phyloP scores from a whole-genome alignment of 2,113 vertebrate species.

The Gulo gulo region DNA sequence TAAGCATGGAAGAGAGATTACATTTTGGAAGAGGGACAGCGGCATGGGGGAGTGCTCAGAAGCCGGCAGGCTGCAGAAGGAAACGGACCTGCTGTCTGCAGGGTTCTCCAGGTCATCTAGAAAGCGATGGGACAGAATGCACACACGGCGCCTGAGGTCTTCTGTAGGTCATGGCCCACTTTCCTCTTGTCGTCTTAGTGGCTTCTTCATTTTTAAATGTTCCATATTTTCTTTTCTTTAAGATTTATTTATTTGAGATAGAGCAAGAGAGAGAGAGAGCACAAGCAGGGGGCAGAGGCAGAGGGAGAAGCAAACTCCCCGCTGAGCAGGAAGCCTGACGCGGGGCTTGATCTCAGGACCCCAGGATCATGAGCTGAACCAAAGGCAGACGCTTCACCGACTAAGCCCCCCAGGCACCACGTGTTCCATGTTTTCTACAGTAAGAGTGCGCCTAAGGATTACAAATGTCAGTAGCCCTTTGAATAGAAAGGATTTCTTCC shows the following conservation, averaged over 20 bases:
- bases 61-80: accelerated
- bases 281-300: too few species aligned
- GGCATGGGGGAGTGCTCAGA: too few species aligned
- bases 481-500: background rate
- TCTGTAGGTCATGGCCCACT: background rate
- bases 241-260: background rate
- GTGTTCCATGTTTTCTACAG: background rate
- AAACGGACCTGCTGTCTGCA: background rate
- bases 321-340: too few species aligned
- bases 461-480: too few species aligned
- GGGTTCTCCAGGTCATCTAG: background rate
- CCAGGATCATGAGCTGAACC: too few species aligned
- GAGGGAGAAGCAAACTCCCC: too few species aligned
- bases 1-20: accelerated
- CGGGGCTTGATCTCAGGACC: too few species aligned
- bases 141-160: background rate
- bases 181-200: background rate
- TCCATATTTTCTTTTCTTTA: background rate
- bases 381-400: too few species aligned
- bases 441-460: too few species aligned
- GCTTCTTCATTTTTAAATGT: background rate
- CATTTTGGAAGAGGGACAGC: background rate
- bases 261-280: too few species aligned
- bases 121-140: background rate
- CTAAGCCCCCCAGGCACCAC: background rate